A percentile compares a stretch with the other conserved stretches of the same genome.
These are phyloP conservation scores for Diachrysia chrysitis DNA, from an alignment of 2,888 invertebrate species.

Conservation along the genomic window DNA sequence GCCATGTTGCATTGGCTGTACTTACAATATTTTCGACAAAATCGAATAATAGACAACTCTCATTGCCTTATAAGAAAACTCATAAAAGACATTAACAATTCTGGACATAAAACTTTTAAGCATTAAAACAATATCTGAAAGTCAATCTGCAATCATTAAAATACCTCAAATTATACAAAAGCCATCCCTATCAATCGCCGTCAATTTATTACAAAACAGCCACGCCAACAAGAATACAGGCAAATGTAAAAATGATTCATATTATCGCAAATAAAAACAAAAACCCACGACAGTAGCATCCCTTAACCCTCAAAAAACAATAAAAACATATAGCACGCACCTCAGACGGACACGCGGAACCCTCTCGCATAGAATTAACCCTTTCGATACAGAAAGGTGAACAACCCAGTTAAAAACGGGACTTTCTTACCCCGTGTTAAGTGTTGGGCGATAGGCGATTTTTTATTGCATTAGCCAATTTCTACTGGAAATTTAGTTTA, in stretches of 20 bases:
- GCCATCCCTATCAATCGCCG: background rate
- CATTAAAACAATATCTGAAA: background rate
- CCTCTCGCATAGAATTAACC: constrained; percentile 84
- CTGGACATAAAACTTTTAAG: background rate
- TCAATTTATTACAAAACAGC: constrained; percentile 26
- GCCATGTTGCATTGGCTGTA: background rate
- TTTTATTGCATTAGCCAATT: constrained; percentile 5
- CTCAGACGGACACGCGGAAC: constrained; percentile 79
- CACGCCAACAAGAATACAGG: constrained; percentile 51
- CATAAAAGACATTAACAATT: too few relatives aligned
- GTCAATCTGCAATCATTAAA: background rate
- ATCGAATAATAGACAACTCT: too few relatives aligned
- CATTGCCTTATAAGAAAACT: too few relatives aligned
- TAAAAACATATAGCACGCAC: constrained; percentile 80
- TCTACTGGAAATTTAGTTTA: background rate
- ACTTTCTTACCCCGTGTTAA: constrained; percentile 70
- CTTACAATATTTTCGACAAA: background rate
- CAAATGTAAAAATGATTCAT: constrained; percentile 62
- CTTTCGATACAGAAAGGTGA: constrained; percentile 86
- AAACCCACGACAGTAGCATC: constrained; percentile 68
- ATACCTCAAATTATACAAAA: background rate
- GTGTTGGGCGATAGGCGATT: constrained; percentile 63
- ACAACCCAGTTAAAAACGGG: constrained; percentile 85
- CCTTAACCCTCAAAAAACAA: constrained; percentile 76
- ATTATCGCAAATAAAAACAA: constrained; percentile 66